Conservation (phyloP, 1,140 invertebrate species). For the Lineus longissimus region DNA sequence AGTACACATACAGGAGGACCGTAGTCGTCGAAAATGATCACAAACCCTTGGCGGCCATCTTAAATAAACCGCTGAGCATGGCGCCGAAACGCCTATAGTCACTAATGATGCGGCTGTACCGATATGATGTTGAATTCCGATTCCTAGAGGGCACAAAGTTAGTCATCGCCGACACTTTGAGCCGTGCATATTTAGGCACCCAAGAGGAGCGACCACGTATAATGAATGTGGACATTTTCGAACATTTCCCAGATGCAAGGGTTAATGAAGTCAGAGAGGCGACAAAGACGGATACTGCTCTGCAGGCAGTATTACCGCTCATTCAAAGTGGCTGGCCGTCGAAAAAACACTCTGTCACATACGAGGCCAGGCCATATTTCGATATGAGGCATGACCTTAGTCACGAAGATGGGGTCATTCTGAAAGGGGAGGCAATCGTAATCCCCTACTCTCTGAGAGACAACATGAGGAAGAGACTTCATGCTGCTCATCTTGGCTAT, state of each 20-base stretch:
- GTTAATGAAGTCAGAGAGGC: not conserved
- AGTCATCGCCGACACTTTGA: conserved; percentile 24
- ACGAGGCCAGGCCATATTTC: conserved; percentile 15
- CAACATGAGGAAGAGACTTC: conserved; percentile 37
- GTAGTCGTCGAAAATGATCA: not conserved
- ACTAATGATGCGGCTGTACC: conserved; percentile 20
- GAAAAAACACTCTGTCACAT: conserved; percentile 4
- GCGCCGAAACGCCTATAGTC: conserved; percentile 17
- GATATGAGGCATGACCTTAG: conserved; percentile 27
- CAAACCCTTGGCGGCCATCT: not conserved
- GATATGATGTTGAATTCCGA: conserved; percentile 22
- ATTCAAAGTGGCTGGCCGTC: conserved; percentile 18
- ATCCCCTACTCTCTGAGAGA: conserved; percentile 31
- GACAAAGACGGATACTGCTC: not conserved
- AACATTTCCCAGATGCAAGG: not conserved
- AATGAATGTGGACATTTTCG: not conserved
- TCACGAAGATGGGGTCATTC: conserved; percentile 31
- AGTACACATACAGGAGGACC: not conserved
- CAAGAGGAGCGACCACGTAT: not conserved
- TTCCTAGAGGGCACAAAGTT: conserved; percentile 16
- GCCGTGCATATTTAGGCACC: conserved; percentile 8
- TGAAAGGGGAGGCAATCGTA: conserved; percentile 35
- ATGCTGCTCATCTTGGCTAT: conserved; percentile 40
- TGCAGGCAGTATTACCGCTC: not conserved
- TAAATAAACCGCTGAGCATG: conserved; percentile 8